Percentiles rank a stretch among this genome's conserved stretches.
phyloP scores from a whole-genome alignment of 2,113 vertebrate species.

The Paedocypris sp. region DNA sequence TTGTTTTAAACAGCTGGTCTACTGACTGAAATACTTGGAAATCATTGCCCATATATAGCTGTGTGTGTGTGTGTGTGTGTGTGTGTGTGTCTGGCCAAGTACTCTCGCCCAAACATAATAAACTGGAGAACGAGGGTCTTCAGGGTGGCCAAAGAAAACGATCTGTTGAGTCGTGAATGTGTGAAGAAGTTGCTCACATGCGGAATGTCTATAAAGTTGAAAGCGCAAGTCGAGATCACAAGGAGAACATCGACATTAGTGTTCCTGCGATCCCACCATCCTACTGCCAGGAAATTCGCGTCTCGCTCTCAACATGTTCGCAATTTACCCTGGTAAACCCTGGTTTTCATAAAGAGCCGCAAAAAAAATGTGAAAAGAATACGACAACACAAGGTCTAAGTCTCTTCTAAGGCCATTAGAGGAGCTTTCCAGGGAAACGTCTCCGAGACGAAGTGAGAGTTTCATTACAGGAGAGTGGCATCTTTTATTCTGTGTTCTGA shows the following conservation, averaged over 20 bases:
- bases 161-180: slow-evolving; percentile 11
- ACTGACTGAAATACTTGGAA: no score
- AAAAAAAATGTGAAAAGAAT: neutral
- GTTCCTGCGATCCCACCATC: no score
- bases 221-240: neutral
- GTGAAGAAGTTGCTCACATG: slow-evolving; percentile 7
- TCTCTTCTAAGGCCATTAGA: neutral
- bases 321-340: slow-evolving; percentile 3
- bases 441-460: neutral
- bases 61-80: no score
- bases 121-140: slow-evolving; percentile 8
- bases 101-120: slow-evolving; percentile 26
- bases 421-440: neutral
- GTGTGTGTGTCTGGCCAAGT: no score
- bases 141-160: slow-evolving; percentile 31
- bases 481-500: slow-evolving; percentile 1
- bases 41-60: no score
- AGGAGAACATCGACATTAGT: no score
- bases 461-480: neutral
- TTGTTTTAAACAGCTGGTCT: no score
- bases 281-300: slow-evolving; percentile 5
- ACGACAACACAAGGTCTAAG: neutral
- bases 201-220: neutral
- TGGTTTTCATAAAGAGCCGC: slow-evolving; percentile 4
- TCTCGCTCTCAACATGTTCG: neutral